phyloP scores from a whole-genome alignment of 1,140 invertebrate species.

The Oscheius sp. region DNA sequence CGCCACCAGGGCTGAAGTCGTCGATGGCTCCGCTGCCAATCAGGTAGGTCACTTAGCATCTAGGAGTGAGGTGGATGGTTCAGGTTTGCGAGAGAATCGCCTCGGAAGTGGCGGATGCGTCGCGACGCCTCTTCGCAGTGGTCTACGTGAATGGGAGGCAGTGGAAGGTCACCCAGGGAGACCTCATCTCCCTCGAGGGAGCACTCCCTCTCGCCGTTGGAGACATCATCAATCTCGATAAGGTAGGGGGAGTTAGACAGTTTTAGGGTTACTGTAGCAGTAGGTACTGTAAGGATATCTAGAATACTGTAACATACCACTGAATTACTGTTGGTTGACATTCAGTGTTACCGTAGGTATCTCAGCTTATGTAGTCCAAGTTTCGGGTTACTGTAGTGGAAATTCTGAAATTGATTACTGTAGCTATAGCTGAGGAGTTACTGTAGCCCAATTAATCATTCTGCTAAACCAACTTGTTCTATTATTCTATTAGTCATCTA shows the following conservation, averaged over 20 bases:
- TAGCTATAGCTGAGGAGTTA: neutral
- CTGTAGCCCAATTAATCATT: no score
- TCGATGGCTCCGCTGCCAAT: slow-evolving; percentile 17
- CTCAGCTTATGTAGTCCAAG: no score
- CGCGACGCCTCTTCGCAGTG: slow-evolving; percentile 50
- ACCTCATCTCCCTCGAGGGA: slow-evolving; percentile 54
- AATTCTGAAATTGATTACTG: no score
- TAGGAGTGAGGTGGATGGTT: neutral
- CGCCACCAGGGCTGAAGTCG: slow-evolving; percentile 12
- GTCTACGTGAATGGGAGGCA: slow-evolving; percentile 51
- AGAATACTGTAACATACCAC: slow-evolving; percentile 11
- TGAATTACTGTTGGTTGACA: no score
- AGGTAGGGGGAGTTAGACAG: slow-evolving; percentile 38
- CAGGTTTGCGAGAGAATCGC: slow-evolving; percentile 12
- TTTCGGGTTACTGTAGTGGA: no score
- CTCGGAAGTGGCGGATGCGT: slow-evolving; percentile 11
- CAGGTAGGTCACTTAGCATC: neutral
- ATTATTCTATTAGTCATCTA: no score
- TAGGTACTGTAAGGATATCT: slow-evolving; percentile 16
- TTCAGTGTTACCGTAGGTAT: no score
- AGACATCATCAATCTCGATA: slow-evolving; percentile 57
- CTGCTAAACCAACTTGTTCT: no score
- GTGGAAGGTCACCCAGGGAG: slow-evolving; percentile 54
- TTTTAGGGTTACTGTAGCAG: neutral
- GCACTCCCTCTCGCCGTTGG: slow-evolving; percentile 52